These are phyloP conservation scores for Eulemur rufifrons DNA, from an alignment of 2,113 vertebrate species.

Conservation along the genomic window DNA sequence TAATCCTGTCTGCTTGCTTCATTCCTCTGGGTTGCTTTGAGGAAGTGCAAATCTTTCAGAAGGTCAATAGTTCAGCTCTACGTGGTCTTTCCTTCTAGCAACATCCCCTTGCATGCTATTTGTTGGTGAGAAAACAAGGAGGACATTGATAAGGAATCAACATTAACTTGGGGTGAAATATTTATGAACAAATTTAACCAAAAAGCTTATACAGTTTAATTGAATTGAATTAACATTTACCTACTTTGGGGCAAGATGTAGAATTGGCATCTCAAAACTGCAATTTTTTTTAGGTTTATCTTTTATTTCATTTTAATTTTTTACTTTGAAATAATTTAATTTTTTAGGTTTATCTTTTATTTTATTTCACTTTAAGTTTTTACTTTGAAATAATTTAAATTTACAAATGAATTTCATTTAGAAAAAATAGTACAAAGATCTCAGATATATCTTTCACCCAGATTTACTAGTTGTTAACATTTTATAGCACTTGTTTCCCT, in stretches of 20 bases:
- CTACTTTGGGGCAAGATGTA: neutral
- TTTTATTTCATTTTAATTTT: too few relatives aligned
- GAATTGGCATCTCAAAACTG: neutral
- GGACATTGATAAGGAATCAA: constrained; percentile 38
- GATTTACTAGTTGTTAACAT: too few relatives aligned
- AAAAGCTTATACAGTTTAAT: constrained; percentile 10
- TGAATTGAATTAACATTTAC: constrained; percentile 7
- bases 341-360: too few relatives aligned
- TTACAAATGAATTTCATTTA: too few relatives aligned
- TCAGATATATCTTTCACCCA: too few relatives aligned
- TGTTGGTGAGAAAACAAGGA: constrained; percentile 46
- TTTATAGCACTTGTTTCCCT: too few relatives aligned
- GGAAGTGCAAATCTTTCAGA: constrained; percentile 12
- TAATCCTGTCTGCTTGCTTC: neutral
- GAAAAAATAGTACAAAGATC: too few relatives aligned
- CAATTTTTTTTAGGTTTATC: constrained; percentile 24
- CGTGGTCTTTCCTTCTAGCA: constrained; percentile 21
- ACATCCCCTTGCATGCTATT: neutral
- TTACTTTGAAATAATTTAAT: too few relatives aligned
- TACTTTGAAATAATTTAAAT: too few relatives aligned
- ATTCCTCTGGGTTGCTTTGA: constrained; percentile 6
- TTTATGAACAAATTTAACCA: constrained; percentile 29
- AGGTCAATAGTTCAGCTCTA: neutral
- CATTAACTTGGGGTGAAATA: constrained; percentile 44
- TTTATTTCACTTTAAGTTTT: too few relatives aligned